These are phyloP conservation scores for Anniella stebbinsi DNA, from an alignment of 2,797 vertebrate species.

Conservation along the genomic window DNA sequence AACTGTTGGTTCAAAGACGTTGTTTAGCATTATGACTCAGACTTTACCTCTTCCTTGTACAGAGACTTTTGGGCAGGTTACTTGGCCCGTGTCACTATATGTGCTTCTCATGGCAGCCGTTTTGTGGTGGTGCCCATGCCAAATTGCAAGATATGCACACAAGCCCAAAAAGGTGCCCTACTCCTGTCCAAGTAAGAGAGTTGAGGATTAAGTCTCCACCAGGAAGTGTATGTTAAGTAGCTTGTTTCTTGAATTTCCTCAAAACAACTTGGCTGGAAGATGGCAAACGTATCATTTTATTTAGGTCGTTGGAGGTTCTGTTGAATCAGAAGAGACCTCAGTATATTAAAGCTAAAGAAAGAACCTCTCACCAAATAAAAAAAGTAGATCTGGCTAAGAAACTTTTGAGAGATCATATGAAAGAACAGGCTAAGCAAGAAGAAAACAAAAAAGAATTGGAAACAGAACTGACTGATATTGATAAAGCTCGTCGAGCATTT, in stretches of 20 bases:
- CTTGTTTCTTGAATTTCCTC: background rate
- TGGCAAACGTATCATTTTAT: constrained; percentile 68
- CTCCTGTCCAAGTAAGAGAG: no score
- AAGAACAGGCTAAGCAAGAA: constrained; percentile 77
- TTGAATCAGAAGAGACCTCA: constrained; percentile 84
- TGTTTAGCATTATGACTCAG: no score
- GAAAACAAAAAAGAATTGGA: constrained; percentile 81
- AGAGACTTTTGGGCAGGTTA: no score
- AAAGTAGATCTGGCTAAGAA: constrained; percentile 81
- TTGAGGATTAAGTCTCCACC: background rate
- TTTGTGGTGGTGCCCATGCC: no score
- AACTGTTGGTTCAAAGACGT: no score
- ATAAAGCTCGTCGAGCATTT: constrained; percentile 82
- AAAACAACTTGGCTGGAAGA: background rate
- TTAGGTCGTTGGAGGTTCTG: constrained; percentile 85
- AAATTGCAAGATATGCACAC: no score
- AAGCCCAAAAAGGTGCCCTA: no score
- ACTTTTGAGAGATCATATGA: constrained; percentile 80
- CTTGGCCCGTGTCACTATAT: no score
- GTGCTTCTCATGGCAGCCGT: no score
- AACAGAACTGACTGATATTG: constrained; percentile 81
- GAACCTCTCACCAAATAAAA: constrained; percentile 86
- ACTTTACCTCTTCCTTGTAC: no score
- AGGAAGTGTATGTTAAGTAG: background rate
- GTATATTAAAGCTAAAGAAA: constrained; percentile 93